phyloP scores from a whole-genome alignment of 2,888 invertebrate genomes.

The Lepidocyrtoides sp. region DNA sequence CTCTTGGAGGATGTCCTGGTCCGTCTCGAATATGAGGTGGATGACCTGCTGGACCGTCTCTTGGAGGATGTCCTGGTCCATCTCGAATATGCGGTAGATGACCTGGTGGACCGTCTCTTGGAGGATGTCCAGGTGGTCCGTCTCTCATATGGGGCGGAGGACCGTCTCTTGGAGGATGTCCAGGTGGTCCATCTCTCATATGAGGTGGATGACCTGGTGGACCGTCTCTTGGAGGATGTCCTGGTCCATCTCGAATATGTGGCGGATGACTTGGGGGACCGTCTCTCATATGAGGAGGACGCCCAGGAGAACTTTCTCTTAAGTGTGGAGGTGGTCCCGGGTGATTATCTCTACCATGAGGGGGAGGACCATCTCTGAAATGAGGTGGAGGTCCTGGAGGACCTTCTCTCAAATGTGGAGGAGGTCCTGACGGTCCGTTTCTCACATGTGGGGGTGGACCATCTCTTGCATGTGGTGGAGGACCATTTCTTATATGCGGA shows the following conservation, averaged over 20 bases:
- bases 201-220: constrained; percentile 9
- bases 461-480: constrained; percentile 5
- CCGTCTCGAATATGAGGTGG: constrained; percentile 8
- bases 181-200: neutral
- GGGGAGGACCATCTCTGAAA: constrained; percentile 21
- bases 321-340: constrained; percentile 19
- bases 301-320: neutral
- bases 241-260: neutral
- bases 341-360: neutral
- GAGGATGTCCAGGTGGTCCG: constrained; percentile 24
- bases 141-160: constrained; percentile 17
- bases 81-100: neutral
- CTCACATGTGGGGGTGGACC: neutral
- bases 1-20: constrained; percentile 2
- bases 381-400: constrained; percentile 15
- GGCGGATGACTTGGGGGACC: neutral
- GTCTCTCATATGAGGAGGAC: constrained; percentile 20
- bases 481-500: neutral
- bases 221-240: too few species aligned
- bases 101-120: constrained; percentile 33
- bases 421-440: neutral
- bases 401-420: neutral
- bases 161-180: constrained; percentile 12
- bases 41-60: neutral
- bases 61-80: too few species aligned